Evolutionary conservation across 2,113 vertebrate species (phyloP).

Genomic region (Chaenogobius annularis): DNA sequence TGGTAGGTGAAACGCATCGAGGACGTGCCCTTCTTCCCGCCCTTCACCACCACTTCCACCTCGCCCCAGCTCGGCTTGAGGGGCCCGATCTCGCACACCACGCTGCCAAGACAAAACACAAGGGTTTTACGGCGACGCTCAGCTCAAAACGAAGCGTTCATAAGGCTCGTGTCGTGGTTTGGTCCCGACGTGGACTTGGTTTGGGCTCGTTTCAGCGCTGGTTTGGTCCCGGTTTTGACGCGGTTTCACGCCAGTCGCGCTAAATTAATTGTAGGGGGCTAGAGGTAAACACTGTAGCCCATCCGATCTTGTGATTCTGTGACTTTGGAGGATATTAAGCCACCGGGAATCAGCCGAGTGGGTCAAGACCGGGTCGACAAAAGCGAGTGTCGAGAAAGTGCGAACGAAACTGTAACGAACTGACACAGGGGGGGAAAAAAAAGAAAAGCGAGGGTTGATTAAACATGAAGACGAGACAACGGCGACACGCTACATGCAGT

Average conservation of each 20-base stretch:
- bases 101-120: conserved; percentile 48
- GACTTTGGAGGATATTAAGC: conserved; percentile 12
- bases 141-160: too few species aligned
- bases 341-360: conserved; percentile 15
- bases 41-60: conserved; percentile 70
- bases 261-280: neutral
- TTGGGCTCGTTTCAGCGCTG: too few species aligned
- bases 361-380: conserved; percentile 11
- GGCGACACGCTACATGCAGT: neutral
- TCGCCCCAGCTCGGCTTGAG: conserved; percentile 5
- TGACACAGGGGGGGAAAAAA: neutral
- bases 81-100: conserved; percentile 73
- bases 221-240: too few species aligned
- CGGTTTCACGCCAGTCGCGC: neutral
- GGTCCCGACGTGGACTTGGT: too few species aligned
- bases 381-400: conserved; percentile 9
- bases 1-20: conserved; percentile 70
- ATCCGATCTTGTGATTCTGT: neutral
- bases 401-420: neutral
- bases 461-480: neutral
- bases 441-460: neutral
- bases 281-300: neutral
- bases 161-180: too few species aligned
- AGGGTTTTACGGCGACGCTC: too few species aligned
- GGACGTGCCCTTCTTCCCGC: conserved; percentile 70